A percentile compares a stretch with the other conserved stretches of the same genome.
These are phyloP conservation scores for pig (Sus scrofa) DNA, from an alignment of 2,113 vertebrate species.

Conservation along the genomic window DNA sequence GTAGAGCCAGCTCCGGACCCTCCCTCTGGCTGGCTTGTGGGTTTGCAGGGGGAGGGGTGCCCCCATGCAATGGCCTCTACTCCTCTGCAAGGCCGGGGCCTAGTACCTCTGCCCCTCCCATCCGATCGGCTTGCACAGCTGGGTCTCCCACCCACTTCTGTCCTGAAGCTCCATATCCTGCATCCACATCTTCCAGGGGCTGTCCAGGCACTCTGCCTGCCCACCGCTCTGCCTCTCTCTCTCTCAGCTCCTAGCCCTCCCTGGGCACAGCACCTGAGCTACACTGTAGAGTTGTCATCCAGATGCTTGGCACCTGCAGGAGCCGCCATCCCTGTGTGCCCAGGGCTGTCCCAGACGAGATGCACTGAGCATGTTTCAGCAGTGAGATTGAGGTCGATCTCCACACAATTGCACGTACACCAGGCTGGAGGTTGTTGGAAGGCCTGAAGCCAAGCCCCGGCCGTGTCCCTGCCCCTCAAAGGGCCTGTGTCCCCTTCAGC, in stretches of 20 bases:
- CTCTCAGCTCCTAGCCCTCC: neutral
- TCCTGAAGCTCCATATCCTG: neutral
- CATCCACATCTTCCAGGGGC: neutral
- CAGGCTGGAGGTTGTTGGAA: neutral
- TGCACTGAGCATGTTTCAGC: neutral
- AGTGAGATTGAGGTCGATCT: neutral
- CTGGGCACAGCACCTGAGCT: accelerated
- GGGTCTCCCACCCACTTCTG: neutral
- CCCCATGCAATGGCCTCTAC: no score
- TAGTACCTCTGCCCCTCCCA: no score
- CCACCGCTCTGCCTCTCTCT: neutral
- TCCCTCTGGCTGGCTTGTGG: neutral
- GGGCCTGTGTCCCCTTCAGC: neutral
- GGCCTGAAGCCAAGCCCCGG: neutral
- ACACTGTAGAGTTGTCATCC: accelerated
- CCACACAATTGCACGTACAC: accelerated
- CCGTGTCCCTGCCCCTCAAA: neutral
- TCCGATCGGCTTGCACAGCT: neutral
- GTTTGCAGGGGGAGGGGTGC: neutral
- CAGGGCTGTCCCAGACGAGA: neutral
- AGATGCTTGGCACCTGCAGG: neutral
- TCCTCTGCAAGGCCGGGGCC: neutral
- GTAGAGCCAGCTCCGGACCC: neutral
- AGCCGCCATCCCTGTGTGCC: neutral
- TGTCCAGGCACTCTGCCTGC: accelerated